phyloP scores from a whole-genome alignment of 92 coral and sea anemone species.

The Palythoa caribaeorum region DNA sequence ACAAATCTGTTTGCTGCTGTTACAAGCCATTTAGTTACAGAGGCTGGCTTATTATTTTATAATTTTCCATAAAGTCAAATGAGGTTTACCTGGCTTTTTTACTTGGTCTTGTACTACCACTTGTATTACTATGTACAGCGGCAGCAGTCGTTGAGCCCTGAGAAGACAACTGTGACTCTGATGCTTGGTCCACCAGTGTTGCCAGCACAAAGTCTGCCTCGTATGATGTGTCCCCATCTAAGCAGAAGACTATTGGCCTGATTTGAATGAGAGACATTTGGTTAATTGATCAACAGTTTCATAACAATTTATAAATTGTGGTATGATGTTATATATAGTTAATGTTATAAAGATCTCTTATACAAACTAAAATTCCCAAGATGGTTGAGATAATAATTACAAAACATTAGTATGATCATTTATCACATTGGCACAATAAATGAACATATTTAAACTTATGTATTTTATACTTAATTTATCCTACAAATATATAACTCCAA shows the following conservation, averaged over 20 bases:
- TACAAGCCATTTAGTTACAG: no score
- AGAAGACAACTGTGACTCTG: conserved; percentile 61
- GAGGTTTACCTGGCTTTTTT: conserved; percentile 14
- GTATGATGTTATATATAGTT: no score
- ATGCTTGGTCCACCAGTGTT: conserved; percentile 82
- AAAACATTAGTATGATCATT: no score
- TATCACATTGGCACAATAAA: no score
- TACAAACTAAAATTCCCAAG: no score
- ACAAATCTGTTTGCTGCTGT: no score
- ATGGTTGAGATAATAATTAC: no score
- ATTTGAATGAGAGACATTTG: neutral
- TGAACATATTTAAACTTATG: no score
- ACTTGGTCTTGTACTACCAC: conserved; percentile 10
- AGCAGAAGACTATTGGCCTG: conserved; percentile 96
- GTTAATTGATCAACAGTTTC: neutral
- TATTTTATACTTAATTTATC: neutral
- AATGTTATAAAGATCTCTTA: no score
- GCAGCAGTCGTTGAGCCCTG: conserved; percentile 56
- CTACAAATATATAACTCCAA: neutral
- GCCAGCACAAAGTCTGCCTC: conserved; percentile 98
- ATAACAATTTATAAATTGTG: no score
- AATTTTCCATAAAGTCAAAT: neutral
- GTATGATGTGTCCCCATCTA: conserved; percentile 89
- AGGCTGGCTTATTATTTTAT: no score
- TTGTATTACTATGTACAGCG: neutral